A percentile compares a stretch with the other conserved stretches of the same genome.
Evolutionary conservation across 2,888 invertebrate genomes (phyloP).

Genomic region (Ischnura elegans): DNA sequence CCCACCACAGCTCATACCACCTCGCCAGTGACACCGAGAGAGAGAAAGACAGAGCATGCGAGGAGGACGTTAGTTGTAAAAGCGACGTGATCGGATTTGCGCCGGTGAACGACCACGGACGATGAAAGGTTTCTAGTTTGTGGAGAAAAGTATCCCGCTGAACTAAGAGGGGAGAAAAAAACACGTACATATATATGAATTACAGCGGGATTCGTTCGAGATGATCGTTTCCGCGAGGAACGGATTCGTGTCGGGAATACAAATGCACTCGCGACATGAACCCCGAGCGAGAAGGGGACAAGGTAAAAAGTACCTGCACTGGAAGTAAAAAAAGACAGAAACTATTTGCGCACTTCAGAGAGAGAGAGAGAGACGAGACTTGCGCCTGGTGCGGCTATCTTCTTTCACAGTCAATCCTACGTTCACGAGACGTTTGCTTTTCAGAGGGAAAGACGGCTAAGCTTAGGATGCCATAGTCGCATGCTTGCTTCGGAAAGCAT

Average conservation of each 20-base stretch:
- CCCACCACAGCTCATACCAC: neutral
- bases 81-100: constrained; percentile 53
- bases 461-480: neutral
- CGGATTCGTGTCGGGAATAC: neutral
- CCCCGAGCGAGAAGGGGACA: neutral
- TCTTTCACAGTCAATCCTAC: neutral
- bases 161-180: no score
- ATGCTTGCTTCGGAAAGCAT: neutral
- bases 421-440: neutral
- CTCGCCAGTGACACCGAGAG: neutral
- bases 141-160: neutral
- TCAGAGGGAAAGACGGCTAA: neutral
- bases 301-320: no score
- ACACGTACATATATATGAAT: no score
- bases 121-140: constrained; percentile 45
- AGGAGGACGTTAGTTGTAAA: neutral
- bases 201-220: neutral
- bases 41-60: no score
- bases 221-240: neutral
- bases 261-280: neutral
- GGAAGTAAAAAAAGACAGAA: neutral
- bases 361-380: neutral
- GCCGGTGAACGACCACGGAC: neutral
- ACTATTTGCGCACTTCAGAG: neutral
- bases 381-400: neutral